Evolutionary conservation across 2,888 invertebrate genomes (phyloP), one percentile per base, ranked within the genome.

Genomic region (Micoletzkya japonica): DNA sequence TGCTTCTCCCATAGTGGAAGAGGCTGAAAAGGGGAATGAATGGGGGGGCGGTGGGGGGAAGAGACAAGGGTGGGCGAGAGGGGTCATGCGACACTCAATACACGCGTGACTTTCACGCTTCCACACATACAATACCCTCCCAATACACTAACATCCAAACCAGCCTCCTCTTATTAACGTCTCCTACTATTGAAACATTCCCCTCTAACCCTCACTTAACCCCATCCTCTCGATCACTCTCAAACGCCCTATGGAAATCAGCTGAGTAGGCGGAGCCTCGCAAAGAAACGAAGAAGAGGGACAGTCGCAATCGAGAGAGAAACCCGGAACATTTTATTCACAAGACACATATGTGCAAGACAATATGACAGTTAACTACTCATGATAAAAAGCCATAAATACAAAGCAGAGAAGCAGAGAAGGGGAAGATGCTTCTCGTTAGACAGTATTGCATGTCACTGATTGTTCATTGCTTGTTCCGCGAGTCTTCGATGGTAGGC

Each of bases 241-340:
- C 57, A 36, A n/a, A 36, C 28, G 34, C 34, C 56, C 17, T 10
- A 36, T 26, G 20, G 32, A 49, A 61, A 61, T 61, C 61, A 61
- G 61, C 61, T 61, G 61, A 61, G 61, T 44, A 61, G 61, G 61
- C 49, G 61, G 61, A 34, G 30, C 30, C 44, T 14, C 44, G 44
- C 44, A 20, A n/a, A n/a, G n/a, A n/a, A n/a, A n/a, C n/a, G n/a
- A n/a, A n/a, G n/a, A n/a, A n/a, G n/a, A n/a, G n/a, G n/a, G n/a
- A n/a, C n/a, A n/a, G n/a, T n/a, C n/a, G n/a, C n/a, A n/a, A n/a
- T n/a, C n/a, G 39, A 39, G 17, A 17, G 39, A 39, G 39, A 39
- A 39, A 39, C 39, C 39, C 39, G 10, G 39, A 10, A 39, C 39
- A n/a, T n/a, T n/a, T n/a, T n/a, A n/a, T n/a, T n/a, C n/a, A n/a